Percentiles rank a stretch among this genome's conserved stretches.
These are phyloP conservation scores for Istiophorus platypterus DNA, from an alignment of 2,113 vertebrate genomes.

Conservation along the genomic window DNA sequence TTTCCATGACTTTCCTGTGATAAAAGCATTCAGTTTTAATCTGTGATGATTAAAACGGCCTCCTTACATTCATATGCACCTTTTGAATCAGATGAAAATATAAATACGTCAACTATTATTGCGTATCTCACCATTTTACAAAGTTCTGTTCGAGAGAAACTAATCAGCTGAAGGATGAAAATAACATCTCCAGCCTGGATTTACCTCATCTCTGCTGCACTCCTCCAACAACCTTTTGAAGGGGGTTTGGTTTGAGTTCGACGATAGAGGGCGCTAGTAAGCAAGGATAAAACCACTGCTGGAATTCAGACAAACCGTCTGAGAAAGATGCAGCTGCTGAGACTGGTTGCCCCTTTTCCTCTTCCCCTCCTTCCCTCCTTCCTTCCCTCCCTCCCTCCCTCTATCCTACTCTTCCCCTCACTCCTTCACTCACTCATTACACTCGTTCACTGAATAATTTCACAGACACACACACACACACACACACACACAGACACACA, in stretches of 20 bases:
- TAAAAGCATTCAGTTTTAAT: neutral
- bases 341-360: conserved; percentile 34
- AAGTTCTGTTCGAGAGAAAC: neutral
- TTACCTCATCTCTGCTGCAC: neutral
- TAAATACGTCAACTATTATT: neutral
- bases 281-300: conserved; percentile 77
- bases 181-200: too few species aligned
- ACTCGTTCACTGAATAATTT: conserved; percentile 55
- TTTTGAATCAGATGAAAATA: neutral
- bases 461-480: neutral
- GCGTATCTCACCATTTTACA: too few species aligned
- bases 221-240: neutral
- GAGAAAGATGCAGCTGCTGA: conserved; percentile 72
- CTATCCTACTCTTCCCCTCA: conserved; percentile 29
- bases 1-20: neutral
- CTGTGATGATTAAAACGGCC: neutral
- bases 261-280: conserved; percentile 85
- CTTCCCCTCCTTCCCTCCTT: neutral
- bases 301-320: conserved; percentile 69
- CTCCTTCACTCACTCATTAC: conserved; percentile 62
- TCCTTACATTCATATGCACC: neutral
- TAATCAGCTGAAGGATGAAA: neutral
- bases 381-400: neutral
- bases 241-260: conserved; percentile 20
- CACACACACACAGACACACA: neutral